Evolutionary conservation across 2,888 invertebrate genomes (phyloP), one percentile per base, ranked within the genome.

Genomic region (Eilema depressum): DNA sequence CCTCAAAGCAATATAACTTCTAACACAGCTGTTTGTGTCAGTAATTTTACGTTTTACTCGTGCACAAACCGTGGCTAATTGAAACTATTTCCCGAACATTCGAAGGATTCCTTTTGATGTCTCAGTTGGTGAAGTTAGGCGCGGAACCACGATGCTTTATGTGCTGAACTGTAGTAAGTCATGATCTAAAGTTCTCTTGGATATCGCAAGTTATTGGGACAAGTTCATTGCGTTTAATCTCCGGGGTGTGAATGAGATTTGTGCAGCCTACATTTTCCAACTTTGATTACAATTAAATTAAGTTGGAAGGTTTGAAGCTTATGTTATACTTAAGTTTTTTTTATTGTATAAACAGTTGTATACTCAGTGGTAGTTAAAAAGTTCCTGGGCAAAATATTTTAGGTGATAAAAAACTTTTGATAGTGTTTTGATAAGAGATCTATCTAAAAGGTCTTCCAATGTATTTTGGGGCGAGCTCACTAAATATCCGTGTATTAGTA

Each of bases 71-170:
- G 73, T 76, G 71, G 73, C 80, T 87, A 88, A 90, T 89, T 86
- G 85, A 88, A 90, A 87, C 89, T 89, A 87, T 88, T 88, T 83
- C 83, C 74, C 69, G 77, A 83, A 84, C 76, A 79, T 85, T 84
- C 75, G 69, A 70, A 74, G 71, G 83, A 72, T 85, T 85, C 84
- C 86, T 88, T 89, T 90, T 84, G 83, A 84, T 80, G 78, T 80
- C 72, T 74, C 73, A 66, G 75, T 59, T 70, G 72, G 74, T 73
- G 67, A 81, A 76, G 74, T 82, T 77, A 67, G 47, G 71, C 69
- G 56, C 74, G 70, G 73, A 64, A 73, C 77, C 69, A 56, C 68
- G 68, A 72, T 79, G 81, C 73, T 79, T 83, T 83, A 82, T 83
- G 77, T 77, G 70, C 71, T 68, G 68, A 78, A 76, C 70, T 74